Base-by-base conservation (phyloP, 1,140 invertebrate genomes). In the Sycobia sp. region DNA sequence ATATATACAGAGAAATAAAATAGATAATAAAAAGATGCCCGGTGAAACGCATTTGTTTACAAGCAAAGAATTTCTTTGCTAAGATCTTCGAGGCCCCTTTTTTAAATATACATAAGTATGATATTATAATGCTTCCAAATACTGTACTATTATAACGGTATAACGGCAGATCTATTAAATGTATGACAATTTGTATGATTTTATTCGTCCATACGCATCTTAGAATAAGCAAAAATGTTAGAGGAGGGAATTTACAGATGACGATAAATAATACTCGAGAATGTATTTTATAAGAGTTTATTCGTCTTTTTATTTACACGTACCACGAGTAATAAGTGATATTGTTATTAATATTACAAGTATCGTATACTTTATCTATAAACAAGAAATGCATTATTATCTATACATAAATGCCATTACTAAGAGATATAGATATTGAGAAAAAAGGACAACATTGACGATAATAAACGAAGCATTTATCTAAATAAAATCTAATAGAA, bases 241-340 rank as follows among this genome's bases (percentile, higher is more conserved):
- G 27, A 47, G 58, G 56, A 69, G 70, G 73, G 67, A 71, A 62
- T 69, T 67, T 67, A 76, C 69, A 74, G 72, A 77, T 75, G 72
- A 44, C 27, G 46, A 81, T 78, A 78, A 79, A 79, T 78, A 79
- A 81, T 81, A 82, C 79, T 82, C 76, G 73, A 79, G 71, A 81
- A 80, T 80, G 78, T 82, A 82, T 82, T 82, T 82, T 82, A 80
- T 82, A 82, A 82, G 73, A 78, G 71, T 81, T 82, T 81, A 81
- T 79, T 79, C 76, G 69, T 79, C 74, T 79, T 78, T 82, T 79
- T 76, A 79, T 79, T 79, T 76, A 80, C 74, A 77, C 68, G 72
- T 78, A 78, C 75, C 71, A 76, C 70, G 78, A 78, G 77, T 81
- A 76, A 81, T 80, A 81, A 81, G 78, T 82, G 80, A 81, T 82